Evolutionary conservation across 2,113 vertebrate genomes (phyloP).

Genomic region (Zosterops borbonicus): DNA sequence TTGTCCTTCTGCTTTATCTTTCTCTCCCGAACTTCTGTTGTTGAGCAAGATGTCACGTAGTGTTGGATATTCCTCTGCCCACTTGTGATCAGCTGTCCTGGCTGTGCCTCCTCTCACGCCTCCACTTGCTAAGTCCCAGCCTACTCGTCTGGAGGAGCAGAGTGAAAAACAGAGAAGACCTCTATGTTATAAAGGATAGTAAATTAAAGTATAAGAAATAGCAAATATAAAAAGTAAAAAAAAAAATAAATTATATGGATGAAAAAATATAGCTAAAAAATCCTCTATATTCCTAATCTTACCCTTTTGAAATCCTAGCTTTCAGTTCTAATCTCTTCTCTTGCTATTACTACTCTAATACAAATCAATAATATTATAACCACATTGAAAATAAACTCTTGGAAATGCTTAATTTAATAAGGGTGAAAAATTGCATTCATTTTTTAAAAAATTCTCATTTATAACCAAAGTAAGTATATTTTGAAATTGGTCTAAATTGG

Average conservation of each 20-base stretch:
- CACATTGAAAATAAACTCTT: background rate
- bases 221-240: background rate
- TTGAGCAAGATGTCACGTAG: background rate
- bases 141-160: background rate
- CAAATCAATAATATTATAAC: background rate
- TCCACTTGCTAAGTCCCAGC: background rate
- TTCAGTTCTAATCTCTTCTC: background rate
- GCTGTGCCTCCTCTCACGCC: background rate
- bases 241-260: background rate
- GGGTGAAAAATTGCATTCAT: background rate
- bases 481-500: background rate
- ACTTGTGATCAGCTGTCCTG: background rate
- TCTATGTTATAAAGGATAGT: background rate
- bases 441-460: background rate
- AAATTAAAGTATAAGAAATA: background rate
- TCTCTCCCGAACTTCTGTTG: background rate
- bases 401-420: background rate
- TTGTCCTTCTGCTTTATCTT: fast-evolving
- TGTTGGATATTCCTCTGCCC: background rate
- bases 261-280: background rate
- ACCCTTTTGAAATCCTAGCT: background rate
- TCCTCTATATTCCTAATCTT: background rate
- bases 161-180: background rate
- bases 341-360: background rate
- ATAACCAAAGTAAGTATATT: background rate